Evolutionary conservation across 2,888 invertebrate genomes (phyloP), one percentile per base, ranked within the genome.

Genomic region (Lucinisca nassula): DNA sequence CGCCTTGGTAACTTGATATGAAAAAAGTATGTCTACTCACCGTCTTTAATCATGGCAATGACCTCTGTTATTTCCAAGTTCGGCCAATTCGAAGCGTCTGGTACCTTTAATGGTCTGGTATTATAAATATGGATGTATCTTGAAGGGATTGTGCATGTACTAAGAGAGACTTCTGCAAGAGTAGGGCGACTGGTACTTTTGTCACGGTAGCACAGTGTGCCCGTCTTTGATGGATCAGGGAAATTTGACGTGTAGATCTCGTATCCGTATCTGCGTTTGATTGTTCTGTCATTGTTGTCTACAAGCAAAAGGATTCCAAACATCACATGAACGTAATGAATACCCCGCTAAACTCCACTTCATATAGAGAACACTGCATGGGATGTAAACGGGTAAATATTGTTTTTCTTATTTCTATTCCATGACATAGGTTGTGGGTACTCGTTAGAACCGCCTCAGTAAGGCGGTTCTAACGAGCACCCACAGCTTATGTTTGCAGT

Each of bases 21-120:
- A n/a, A n/a, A n/a, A n/a, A n/a, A n/a, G n/a, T n/a, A n/a, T n/a
- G n/a, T n/a, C n/a, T n/a, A n/a, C 27, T 35, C 35, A 88, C 88
- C 88, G 78, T 21, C 45, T 12, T 83, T 81, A 30, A 58, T 80
- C 8, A 73, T 35, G 6, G 85, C 80, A 45, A 80, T 37, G 6
- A 88, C 81, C 38, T 88, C 88, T 8, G 78, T 40, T n/a, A 88
- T 38, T n/a, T 85, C 83, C 30, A 88, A 72, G 75, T 88, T 88
- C 21, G 88, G 85, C 38, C 45, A 81, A 0, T 40, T 61, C 3
- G 88, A 88, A 78, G 83, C 83, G 10, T 45, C 45, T 6, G n/a
- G 17, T 0, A 24, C 10, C n/a, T 17, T 37, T 10, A 30, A 27
- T 21, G 45, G 24, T 21, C 82, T 79, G n/a, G 61, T 76, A 49